phyloP scores from a whole-genome alignment of 1,140 invertebrate genomes.

The Vanessa atalanta region DNA sequence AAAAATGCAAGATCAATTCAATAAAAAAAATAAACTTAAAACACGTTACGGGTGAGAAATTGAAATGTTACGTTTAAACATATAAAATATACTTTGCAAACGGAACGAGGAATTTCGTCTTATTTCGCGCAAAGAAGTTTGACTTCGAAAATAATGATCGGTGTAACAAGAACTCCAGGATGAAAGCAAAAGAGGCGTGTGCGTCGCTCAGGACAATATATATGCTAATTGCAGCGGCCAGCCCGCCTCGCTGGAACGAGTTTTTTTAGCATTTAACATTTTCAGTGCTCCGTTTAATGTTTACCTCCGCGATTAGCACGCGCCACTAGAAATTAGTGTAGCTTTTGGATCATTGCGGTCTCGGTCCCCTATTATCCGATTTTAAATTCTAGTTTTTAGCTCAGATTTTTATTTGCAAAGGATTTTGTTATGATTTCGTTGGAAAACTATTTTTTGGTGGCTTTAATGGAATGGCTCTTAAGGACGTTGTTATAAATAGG shows the following conservation, averaged over 20 bases:
- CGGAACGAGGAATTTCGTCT: no score
- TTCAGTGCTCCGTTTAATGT: slow-evolving; percentile 29
- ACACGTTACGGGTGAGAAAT: no score
- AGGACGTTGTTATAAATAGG: no score
- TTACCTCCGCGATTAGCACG: slow-evolving; percentile 34
- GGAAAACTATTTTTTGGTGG: no score
- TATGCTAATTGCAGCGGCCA: slow-evolving; percentile 42
- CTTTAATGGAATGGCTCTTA: no score
- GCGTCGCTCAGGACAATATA: slow-evolving; percentile 46
- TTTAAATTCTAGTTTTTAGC: slow-evolving; percentile 13
- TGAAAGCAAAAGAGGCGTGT: slow-evolving; percentile 37
- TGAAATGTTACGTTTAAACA: no score
- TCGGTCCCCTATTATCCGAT: slow-evolving; percentile 11
- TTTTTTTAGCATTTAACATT: slow-evolving; percentile 36
- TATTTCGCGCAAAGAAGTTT: neutral
- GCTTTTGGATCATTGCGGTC: slow-evolving; percentile 8
- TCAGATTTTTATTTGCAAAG: slow-evolving; percentile 9
- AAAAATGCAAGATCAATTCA: no score
- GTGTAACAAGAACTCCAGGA: slow-evolving; percentile 26
- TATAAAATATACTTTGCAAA: no score
- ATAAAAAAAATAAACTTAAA: no score
- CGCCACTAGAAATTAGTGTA: slow-evolving; percentile 27
- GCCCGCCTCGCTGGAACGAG: slow-evolving; percentile 26
- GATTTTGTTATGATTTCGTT: neutral
- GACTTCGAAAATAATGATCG: slow-evolving; percentile 8